Conservation (phyloP, 2,888 invertebrate species). For the Cataglyphis livida region DNA sequence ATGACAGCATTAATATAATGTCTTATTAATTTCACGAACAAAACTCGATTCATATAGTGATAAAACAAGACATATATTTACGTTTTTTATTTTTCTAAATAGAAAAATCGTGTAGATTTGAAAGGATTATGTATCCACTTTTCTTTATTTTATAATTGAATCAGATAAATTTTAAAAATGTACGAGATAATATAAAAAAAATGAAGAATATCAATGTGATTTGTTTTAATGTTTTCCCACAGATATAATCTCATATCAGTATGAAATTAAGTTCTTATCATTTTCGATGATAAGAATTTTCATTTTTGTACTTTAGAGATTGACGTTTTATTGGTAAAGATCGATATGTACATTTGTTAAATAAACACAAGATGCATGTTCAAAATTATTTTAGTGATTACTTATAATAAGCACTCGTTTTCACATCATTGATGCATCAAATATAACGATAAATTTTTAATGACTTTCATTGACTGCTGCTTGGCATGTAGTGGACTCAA, state of each 20-base stretch:
- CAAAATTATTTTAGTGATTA: slow-evolving; percentile 3
- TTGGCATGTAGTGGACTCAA: slow-evolving; percentile 58
- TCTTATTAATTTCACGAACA: not conserved
- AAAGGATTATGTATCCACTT: not conserved
- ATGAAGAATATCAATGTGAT: not conserved
- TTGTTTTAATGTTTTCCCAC: not conserved
- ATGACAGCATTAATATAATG: not conserved
- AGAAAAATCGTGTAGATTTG: not conserved
- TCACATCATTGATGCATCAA: not conserved
- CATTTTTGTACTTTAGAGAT: not conserved
- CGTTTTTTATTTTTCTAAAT: not conserved
- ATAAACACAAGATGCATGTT: not conserved
- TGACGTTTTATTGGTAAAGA: not conserved
- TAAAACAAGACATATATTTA: not conserved
- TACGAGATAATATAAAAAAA: not conserved
- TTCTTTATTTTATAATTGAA: not conserved
- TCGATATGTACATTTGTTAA: not conserved
- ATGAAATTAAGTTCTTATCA: not conserved
- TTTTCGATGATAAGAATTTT: not conserved
- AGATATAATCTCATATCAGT: not conserved
- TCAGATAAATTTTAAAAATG: not conserved
- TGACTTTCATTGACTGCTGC: slow-evolving; percentile 42
- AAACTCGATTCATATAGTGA: not conserved
- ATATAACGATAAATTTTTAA: slow-evolving; percentile 43
- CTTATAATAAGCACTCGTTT: slow-evolving; percentile 5